Base-by-base conservation (phyloP, 2,888 invertebrate genomes). In the Clostera curtula region DNA sequence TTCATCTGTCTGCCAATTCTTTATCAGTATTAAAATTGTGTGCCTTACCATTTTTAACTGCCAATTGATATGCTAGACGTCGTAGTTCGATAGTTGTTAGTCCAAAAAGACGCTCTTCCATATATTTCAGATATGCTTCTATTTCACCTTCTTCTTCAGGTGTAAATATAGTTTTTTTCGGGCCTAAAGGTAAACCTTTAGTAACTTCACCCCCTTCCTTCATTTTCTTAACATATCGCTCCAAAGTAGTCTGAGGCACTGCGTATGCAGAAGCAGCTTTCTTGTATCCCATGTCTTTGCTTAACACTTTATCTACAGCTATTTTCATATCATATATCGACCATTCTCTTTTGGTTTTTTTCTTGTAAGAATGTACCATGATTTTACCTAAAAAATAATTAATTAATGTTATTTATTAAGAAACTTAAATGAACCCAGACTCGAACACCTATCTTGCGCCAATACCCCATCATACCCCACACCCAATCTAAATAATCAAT, bases 231-330 rank as follows among this genome's bases (percentile, higher is more conserved):
- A 36, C 36, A 33, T 36, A 33, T 23, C 36, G 31, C 33, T 39
- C 36, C 9, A 34, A 31, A 25, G 48, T 41, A 24, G 45, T 42
- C 31, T 43, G 38, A 28, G 42, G 43, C n/a, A 49, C 39, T 21
- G 17, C 36, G 25, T 43, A 36, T 34, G 12, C 28, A 22, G 22
- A 29, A 34, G 43, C 36, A 4, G 43, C 43, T 31, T 39, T 40
- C 32, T 16, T 40, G 31, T 39, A 43, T 6, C 46, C 43, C 25
- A 24, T 28, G 16, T 29, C 25, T 37, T 36, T 34, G 10, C 34
- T 40, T 22, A 40, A 34, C n/a, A 42, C 33, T 37, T 29, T 27
- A 35, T 47, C 34, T 27, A 40, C 29, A 31, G 31, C 30, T 24
- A 7, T 2, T 15, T 20, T 14, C 20, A 26, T 26, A 5, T 3